Percentiles rank a stretch among this genome's conserved stretches.
These are phyloP conservation scores for Epistrophe eligans DNA, from an alignment of 2,888 invertebrate species.

Conservation along the genomic window DNA sequence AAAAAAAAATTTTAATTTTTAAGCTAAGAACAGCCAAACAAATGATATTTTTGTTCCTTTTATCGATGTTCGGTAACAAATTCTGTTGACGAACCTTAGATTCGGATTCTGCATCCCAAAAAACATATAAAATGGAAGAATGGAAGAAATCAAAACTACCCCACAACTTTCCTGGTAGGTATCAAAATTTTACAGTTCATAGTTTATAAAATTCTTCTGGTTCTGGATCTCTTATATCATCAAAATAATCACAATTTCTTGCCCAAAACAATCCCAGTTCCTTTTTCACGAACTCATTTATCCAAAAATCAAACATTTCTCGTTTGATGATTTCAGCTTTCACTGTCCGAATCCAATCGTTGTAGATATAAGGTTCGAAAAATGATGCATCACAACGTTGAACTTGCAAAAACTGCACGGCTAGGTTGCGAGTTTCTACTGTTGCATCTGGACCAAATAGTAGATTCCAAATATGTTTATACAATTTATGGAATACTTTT, in stretches of 20 bases:
- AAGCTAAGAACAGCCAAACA: too few species aligned
- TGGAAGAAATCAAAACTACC: too few species aligned
- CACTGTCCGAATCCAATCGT: conserved; percentile 81
- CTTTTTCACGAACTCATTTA: conserved; percentile 79
- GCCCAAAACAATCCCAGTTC: conserved; percentile 80
- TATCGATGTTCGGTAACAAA: too few species aligned
- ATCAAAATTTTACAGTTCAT: too few species aligned
- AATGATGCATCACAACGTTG: conserved; percentile 83
- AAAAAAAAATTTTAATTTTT: too few species aligned
- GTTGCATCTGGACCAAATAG: conserved; percentile 77
- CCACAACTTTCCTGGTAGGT: too few species aligned
- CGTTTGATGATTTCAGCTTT: conserved; percentile 79
- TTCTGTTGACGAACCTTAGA: too few species aligned
- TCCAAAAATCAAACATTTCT: conserved; percentile 80
- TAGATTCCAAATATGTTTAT: conserved; percentile 78
- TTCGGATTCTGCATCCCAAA: too few species aligned
- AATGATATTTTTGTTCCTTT: too few species aligned
- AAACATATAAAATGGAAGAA: too few species aligned
- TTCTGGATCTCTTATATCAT: conserved; percentile 77
- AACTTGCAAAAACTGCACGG: conserved; percentile 78
- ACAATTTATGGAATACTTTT: conserved; percentile 49
- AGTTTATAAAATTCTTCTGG: conserved; percentile 79
- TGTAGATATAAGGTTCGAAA: conserved; percentile 80
- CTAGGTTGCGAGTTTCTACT: conserved; percentile 76
- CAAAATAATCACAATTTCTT: conserved; percentile 81